Conservation (phyloP, 2,888 invertebrate genomes). For the Gastracanthus pulcherrimus region DNA sequence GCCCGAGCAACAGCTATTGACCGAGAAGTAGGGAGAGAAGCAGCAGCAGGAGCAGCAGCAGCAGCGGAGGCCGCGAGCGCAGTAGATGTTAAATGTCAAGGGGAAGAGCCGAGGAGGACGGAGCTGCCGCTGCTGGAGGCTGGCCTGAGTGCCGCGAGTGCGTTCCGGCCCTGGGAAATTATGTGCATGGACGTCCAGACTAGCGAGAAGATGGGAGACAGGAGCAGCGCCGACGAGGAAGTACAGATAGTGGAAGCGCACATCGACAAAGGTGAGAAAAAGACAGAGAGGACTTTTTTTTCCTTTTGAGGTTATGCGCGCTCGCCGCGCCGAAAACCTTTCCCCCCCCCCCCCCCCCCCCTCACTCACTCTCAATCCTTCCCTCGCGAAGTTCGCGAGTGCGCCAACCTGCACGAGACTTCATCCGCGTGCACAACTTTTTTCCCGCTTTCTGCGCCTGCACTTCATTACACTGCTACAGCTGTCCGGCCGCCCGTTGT, state of each 20-base stretch:
- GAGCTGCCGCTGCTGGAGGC: no score
- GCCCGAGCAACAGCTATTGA: neutral
- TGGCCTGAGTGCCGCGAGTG: conserved; percentile 62
- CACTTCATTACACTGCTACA: no score
- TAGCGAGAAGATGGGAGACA: conserved; percentile 75
- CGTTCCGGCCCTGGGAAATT: conserved; percentile 69
- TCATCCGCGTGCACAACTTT: neutral
- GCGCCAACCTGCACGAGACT: no score
- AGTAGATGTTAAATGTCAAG: conserved; percentile 72
- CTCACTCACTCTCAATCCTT: neutral
- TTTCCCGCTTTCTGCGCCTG: neutral
- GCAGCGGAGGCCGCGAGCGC: neutral
- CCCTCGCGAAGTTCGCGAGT: neutral
- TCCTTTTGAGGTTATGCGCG: neutral
- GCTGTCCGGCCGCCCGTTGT: no score
- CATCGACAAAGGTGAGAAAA: conserved; percentile 71
- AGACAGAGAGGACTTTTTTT: neutral
- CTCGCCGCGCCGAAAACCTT: no score
- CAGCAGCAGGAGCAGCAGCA: neutral
- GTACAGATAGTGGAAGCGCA: conserved; percentile 74
- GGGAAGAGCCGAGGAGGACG: conserved; percentile 63
- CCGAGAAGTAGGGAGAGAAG: neutral
- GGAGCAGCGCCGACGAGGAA: conserved; percentile 72
- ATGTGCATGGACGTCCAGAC: conserved; percentile 76
- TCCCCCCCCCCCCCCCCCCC: no score